Base-by-base conservation (phyloP, 2,113 vertebrate species). In the Triplophysa tibetana region DNA sequence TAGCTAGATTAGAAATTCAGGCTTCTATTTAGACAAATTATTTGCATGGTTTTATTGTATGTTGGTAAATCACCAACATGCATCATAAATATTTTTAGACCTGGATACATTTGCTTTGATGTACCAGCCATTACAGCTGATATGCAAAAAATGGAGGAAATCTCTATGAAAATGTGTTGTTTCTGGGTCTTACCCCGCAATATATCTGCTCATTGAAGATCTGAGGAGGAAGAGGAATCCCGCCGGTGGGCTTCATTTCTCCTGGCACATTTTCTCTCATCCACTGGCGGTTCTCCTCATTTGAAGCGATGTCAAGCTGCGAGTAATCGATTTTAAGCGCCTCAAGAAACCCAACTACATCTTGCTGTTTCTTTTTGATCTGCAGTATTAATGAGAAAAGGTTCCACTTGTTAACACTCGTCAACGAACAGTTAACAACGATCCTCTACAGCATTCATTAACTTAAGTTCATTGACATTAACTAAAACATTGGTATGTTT, bases 331-430 rank as follows among this genome's bases (percentile, higher is more conserved):
- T 98, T 84, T 97, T 98, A 76, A 98, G 95, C 24, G 97, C 97
- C 89, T 98, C 96, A 85, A 99, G 86, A 90, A 98, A 99, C 60
- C 93, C 96, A 11, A 99, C 92, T 33, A 99, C 97, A 90, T 98
- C 97, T 84, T 99, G 97, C 84, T 99, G 98, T 80, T 99, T 99
- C 92, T 99, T 99, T 89, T 98, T 99, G 87, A 99, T 99, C 97
- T 99, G 87, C 23, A 66, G 65, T 75, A 19, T 68, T n/a, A 70
- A 24, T 48, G n/a, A 23, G 9, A 26, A 6, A 38, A 38, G 33
- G 33, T 38, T 41, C 24, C 50, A 41, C 4, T 21, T 21, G 41
- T 11, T 29, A 9, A 68, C 16, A n/a, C 19, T 10, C 1, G 67
- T 12, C 50, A 8, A 48, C 11, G 13, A 19, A 2, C 12, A 8